These are phyloP conservation scores for Drosophila rellima DNA, from an alignment of 2,888 invertebrate genomes.

Conservation along the genomic window DNA sequence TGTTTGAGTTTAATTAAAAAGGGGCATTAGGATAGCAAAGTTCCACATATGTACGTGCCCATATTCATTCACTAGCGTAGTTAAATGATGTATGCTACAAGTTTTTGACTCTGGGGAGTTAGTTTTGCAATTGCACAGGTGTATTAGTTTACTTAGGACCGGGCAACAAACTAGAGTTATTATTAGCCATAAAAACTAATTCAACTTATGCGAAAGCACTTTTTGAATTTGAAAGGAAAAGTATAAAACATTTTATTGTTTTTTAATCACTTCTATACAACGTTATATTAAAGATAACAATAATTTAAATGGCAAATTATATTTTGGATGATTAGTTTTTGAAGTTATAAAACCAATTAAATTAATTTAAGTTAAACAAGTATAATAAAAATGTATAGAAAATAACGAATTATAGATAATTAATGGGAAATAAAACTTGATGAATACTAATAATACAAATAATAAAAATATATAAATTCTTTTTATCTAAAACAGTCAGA, in stretches of 20 bases:
- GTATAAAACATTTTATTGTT: neutral
- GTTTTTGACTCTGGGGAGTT: conserved; percentile 32
- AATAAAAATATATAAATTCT: too few relatives aligned
- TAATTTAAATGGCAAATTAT: neutral
- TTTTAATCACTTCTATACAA: neutral
- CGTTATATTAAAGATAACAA: neutral
- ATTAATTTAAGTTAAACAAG: too few relatives aligned
- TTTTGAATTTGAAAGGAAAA: neutral
- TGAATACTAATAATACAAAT: too few relatives aligned
- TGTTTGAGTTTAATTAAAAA: conserved; percentile 81
- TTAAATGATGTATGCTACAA: conserved; percentile 55
- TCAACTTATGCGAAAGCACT: neutral
- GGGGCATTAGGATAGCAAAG: conserved; percentile 69
- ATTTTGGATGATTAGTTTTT: too few relatives aligned
- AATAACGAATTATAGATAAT: too few relatives aligned
- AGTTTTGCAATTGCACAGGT: conserved; percentile 39
- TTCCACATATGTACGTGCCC: conserved; percentile 34
- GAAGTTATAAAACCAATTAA: too few relatives aligned
- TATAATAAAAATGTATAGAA: too few relatives aligned
- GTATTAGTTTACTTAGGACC: conserved; percentile 34
- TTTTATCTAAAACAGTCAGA: too few relatives aligned
- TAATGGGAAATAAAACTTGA: too few relatives aligned
- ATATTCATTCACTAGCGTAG: conserved; percentile 33
- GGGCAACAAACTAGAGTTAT: conserved; percentile 5
- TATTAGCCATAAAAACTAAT: neutral